phyloP scores from a whole-genome alignment of 2,888 invertebrate genomes.

The Spialia ferax region DNA sequence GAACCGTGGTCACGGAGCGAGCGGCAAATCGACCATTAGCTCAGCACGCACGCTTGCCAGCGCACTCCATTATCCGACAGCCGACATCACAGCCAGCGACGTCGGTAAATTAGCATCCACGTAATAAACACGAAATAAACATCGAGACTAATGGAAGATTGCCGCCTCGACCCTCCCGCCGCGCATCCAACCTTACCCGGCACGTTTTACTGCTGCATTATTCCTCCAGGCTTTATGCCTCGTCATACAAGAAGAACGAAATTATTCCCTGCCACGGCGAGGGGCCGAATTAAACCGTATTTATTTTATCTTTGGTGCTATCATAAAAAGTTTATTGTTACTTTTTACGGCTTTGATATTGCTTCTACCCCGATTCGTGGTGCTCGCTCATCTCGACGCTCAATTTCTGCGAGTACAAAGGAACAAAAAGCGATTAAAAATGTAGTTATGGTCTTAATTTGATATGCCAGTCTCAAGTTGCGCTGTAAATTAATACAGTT shows the following conservation, averaged over 20 bases:
- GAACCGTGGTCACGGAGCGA: constrained; percentile 53
- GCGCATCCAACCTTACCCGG: constrained; percentile 40
- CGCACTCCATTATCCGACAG: constrained; percentile 61
- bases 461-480: constrained; percentile 3
- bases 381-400: constrained; percentile 40
- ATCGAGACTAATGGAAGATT: constrained; percentile 81
- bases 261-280: constrained; percentile 51
- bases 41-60: constrained; percentile 53
- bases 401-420: constrained; percentile 9
- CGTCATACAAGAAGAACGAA: constrained; percentile 54
- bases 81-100: constrained; percentile 59
- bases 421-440: constrained; percentile 15
- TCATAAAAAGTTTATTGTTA: constrained; percentile 75
- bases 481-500: constrained; percentile 9
- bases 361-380: constrained; percentile 59
- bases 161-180: constrained; percentile 50
- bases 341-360: constrained; percentile 72
- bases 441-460: background rate
- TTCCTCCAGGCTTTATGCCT: constrained; percentile 52
- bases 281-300: constrained; percentile 65
- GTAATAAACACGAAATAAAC: constrained; percentile 78
- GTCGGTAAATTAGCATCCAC: constrained; percentile 70
- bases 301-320: constrained; percentile 70
- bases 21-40: constrained; percentile 53
- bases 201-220: constrained; percentile 47